Conservation (phyloP, 1,140 invertebrate genomes). For the Hestina assimilis region DNA sequence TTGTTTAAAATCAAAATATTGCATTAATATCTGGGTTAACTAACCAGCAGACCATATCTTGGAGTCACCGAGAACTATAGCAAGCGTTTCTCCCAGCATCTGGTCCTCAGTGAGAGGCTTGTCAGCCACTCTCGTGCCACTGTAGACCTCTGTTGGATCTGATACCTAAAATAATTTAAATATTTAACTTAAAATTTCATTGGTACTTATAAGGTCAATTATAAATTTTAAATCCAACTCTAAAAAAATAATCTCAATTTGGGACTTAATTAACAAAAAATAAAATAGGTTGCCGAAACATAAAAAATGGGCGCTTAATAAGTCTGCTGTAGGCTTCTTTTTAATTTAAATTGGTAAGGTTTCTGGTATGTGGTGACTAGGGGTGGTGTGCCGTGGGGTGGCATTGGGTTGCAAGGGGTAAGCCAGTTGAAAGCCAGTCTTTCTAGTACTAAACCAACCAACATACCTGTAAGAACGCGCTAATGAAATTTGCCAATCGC, state of each 20-base stretch:
- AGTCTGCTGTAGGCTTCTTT: too few species aligned
- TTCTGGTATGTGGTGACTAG: too few species aligned
- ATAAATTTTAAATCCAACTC: too few species aligned
- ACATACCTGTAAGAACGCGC: conserved; percentile 91
- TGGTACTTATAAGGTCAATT: background rate
- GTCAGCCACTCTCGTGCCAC: conserved; percentile 93
- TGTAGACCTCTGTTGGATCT: conserved; percentile 96
- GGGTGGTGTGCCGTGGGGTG: too few species aligned
- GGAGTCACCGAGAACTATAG: conserved; percentile 93
- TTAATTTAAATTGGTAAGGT: too few species aligned
- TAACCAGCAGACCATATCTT: conserved; percentile 91
- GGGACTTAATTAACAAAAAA: too few species aligned
- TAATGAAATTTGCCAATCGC: conserved; percentile 96
- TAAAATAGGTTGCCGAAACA: too few species aligned
- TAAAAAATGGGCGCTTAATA: too few species aligned
- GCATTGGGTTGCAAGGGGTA: too few species aligned
- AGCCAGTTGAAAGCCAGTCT: too few species aligned
- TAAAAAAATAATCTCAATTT: too few species aligned
- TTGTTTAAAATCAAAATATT: too few species aligned
- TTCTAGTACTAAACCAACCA: background rate
- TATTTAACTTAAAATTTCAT: background rate
- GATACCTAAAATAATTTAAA: conserved; percentile 82
- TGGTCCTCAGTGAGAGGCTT: conserved; percentile 94
- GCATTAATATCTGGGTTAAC: conserved; percentile 3
- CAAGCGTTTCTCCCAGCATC: conserved; percentile 95